Evolutionary conservation across 2,888 invertebrate species (phyloP).

Genomic region (Eupithecia dodoneata): DNA sequence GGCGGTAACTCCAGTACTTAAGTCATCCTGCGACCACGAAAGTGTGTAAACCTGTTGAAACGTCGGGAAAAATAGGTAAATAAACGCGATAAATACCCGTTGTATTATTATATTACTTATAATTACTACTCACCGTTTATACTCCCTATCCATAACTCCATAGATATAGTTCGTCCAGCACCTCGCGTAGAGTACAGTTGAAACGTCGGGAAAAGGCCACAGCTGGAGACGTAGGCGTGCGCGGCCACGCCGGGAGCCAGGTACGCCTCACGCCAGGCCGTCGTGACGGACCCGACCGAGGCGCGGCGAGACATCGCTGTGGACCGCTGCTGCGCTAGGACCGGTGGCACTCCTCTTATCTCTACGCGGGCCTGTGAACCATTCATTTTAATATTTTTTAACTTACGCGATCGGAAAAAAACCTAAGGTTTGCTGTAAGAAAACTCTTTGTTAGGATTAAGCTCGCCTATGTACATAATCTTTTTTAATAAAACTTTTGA

Average conservation of each 20-base stretch:
- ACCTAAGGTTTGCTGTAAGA: no score
- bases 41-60: no score
- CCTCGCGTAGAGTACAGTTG: conserved; percentile 96
- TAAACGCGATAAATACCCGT: no score
- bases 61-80: no score
- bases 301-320: conserved; percentile 85
- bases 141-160: conserved; percentile 94
- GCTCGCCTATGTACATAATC: no score
- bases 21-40: no score
- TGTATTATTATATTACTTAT: background rate
- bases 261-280: conserved; percentile 60
- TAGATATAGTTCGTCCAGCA: conserved; percentile 98
- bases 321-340: conserved; percentile 94
- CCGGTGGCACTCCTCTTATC: conserved; percentile 89
- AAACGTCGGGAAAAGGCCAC: no score
- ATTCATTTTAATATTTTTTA: no score
- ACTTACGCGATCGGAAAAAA: no score
- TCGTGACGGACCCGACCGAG: conserved; percentile 34
- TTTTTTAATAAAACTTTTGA: no score
- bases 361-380: conserved; percentile 86
- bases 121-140: conserved; percentile 81
- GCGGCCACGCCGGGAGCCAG: conserved; percentile 86
- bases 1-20: no score
- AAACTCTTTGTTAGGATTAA: no score
- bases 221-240: conserved; percentile 95